A percentile compares a stretch with the other conserved stretches of the same genome.
Conservation (phyloP, 2,888 invertebrate genomes). For the Heteropelma amictum region DNA sequence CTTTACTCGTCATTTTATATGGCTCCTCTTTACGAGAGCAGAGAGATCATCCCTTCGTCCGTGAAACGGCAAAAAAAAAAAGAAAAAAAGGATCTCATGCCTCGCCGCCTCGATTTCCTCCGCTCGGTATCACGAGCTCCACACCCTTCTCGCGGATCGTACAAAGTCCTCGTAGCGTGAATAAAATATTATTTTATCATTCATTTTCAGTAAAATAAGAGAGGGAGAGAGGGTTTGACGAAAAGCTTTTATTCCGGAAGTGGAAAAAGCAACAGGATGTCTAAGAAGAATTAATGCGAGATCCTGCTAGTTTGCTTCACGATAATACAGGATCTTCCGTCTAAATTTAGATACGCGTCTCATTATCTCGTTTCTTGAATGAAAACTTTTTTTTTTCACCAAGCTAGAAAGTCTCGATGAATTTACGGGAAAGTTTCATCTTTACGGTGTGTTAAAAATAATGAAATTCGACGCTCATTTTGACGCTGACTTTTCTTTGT, state of each 20-base stretch:
- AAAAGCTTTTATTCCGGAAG: neutral
- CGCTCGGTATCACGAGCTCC: constrained; percentile 35
- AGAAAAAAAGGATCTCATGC: constrained; percentile 19
- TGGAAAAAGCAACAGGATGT: constrained; percentile 11
- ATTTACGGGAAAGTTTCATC: too few relatives aligned
- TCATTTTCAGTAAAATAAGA: constrained; percentile 32
- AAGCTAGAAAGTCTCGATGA: too few relatives aligned
- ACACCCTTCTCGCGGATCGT: constrained; percentile 10
- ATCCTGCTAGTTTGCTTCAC: neutral
- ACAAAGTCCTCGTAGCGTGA: constrained; percentile 38
- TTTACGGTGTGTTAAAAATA: too few relatives aligned
- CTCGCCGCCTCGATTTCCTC: constrained; percentile 22
- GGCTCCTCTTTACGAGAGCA: constrained; percentile 37
- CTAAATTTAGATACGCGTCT: too few relatives aligned
- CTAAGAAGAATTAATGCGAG: neutral
- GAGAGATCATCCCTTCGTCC: constrained; percentile 38
- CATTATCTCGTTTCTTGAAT: too few relatives aligned
- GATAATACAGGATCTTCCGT: too few relatives aligned
- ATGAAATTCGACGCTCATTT: too few relatives aligned
- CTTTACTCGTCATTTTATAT: constrained; percentile 32
- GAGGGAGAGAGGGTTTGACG: neutral
- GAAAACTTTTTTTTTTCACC: too few relatives aligned
- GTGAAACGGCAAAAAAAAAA: constrained; percentile 19
- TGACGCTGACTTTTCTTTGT: too few relatives aligned
- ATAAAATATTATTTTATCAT: constrained; percentile 62